These are phyloP conservation scores for Sciurus niger DNA, from an alignment of 2,113 vertebrate genomes.

Conservation along the genomic window DNA sequence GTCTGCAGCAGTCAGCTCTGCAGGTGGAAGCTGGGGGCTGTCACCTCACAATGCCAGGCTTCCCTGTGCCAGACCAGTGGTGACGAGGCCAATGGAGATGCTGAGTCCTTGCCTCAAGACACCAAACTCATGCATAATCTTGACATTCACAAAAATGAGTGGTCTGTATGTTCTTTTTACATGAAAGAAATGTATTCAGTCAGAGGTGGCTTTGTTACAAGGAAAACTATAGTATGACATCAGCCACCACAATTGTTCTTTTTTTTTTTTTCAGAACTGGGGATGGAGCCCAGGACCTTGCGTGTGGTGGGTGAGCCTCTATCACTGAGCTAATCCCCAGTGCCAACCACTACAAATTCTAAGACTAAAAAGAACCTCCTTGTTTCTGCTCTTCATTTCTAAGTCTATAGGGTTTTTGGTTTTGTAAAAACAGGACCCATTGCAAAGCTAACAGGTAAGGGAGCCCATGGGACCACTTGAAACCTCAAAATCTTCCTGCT, in stretches of 20 bases:
- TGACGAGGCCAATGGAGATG: background rate
- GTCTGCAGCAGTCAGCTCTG: background rate
- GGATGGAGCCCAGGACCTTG: too few species aligned
- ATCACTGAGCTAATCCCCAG: too few species aligned
- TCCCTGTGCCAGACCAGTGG: background rate
- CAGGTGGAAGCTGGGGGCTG: too few species aligned
- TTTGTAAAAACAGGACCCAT: background rate
- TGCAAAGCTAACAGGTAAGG: background rate
- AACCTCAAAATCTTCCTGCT: background rate
- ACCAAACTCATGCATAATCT: background rate
- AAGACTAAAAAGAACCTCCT: background rate
- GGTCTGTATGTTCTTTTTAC: background rate
- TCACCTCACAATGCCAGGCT: too few species aligned
- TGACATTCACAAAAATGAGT: background rate
- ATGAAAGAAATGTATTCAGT: rapidly evolving
- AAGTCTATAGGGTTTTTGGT: background rate
- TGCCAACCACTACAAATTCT: background rate
- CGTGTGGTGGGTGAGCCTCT: too few species aligned
- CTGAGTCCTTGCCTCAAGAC: background rate
- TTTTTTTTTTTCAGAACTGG: too few species aligned
- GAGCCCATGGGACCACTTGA: background rate
- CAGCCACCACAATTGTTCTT: too few species aligned
- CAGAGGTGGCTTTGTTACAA: background rate
- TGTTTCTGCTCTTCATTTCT: background rate
- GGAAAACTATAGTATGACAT: rapidly evolving